Percentiles rank a stretch among this genome's conserved stretches.
These are phyloP conservation scores for Pachydiplax longipennis DNA, from an alignment of 2,888 invertebrate species.

Conservation along the genomic window DNA sequence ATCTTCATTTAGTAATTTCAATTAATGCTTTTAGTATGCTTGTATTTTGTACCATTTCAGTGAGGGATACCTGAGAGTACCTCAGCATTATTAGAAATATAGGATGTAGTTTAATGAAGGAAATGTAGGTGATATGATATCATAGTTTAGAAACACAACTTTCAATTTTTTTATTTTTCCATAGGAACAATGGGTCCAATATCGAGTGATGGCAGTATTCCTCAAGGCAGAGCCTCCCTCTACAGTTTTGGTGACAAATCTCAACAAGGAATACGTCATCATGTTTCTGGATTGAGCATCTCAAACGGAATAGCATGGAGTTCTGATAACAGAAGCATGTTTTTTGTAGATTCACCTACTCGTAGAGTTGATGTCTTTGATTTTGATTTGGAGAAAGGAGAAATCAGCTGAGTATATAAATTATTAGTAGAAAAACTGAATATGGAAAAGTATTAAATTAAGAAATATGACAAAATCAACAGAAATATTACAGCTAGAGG, in stretches of 20 bases:
- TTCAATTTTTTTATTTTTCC: neutral
- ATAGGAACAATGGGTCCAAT: constrained; percentile 28
- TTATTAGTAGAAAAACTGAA: neutral
- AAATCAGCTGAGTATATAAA: constrained; percentile 17
- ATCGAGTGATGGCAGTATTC: neutral
- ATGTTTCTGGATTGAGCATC: neutral
- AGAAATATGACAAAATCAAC: neutral
- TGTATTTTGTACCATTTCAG: too few species aligned
- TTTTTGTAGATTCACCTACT: neutral
- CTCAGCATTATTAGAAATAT: too few species aligned
- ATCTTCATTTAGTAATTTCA: too few species aligned
- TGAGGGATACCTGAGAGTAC: too few species aligned
- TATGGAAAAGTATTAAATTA: too few species aligned
- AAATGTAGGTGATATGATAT: too few species aligned
- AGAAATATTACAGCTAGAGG: neutral
- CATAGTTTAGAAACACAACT: too few species aligned
- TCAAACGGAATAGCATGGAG: constrained; percentile 30
- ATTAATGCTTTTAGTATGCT: too few species aligned
- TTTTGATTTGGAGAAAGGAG: neutral
- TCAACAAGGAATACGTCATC: neutral
- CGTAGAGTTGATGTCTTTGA: constrained; percentile 18
- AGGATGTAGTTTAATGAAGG: too few species aligned
- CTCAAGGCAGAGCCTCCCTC: neutral
- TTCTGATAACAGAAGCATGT: neutral
- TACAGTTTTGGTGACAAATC: constrained; percentile 10